Percentiles rank a stretch among this genome's conserved stretches.
Conservation (phyloP, 2,797 vertebrate genomes). For the Mormyrops attenuatus region DNA sequence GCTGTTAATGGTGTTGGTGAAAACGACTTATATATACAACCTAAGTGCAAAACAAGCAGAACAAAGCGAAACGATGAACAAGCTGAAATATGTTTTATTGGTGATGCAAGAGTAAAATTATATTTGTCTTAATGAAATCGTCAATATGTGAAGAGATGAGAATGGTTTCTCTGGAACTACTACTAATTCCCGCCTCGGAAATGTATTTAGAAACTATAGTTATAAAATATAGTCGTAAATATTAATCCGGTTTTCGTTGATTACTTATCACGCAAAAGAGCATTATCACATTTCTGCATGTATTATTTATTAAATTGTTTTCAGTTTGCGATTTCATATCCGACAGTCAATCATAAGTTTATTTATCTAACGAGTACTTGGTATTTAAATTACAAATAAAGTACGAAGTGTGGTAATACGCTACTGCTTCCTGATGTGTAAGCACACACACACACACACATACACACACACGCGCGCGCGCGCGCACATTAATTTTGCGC, state of each 20-base stretch:
- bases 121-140: not conserved
- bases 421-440: not conserved
- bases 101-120: not conserved
- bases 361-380: not conserved
- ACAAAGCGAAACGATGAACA: not conserved
- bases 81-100: not conserved
- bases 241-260: not conserved
- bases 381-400: not conserved
- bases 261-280: not conserved
- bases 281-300: not conserved
- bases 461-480: not conserved
- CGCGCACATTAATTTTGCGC: not conserved
- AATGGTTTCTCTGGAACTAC: not conserved
- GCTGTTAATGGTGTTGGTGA: not conserved
- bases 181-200: not conserved
- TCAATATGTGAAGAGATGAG: not conserved
- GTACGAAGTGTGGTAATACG: not conserved
- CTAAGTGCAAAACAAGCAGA: conserved; percentile 1
- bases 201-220: not conserved
- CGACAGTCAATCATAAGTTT: not conserved
- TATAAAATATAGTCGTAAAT: not conserved
- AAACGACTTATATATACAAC: conserved; percentile 4
- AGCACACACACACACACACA: not conserved
- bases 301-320: not conserved
- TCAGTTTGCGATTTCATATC: not conserved